These are phyloP conservation scores for Drosophila sucinea DNA, from an alignment of 1,140 invertebrate genomes.

Conservation along the genomic window DNA sequence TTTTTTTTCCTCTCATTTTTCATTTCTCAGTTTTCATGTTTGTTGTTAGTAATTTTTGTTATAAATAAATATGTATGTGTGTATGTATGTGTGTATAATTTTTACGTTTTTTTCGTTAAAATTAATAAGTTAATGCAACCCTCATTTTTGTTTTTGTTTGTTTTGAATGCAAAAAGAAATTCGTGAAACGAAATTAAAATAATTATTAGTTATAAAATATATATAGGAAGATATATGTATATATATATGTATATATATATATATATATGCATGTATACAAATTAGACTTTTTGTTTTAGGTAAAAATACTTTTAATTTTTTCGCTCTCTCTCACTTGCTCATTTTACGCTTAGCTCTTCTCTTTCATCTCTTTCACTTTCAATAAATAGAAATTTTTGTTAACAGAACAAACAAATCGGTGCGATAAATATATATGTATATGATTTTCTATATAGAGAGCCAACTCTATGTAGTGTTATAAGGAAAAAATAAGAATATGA, in stretches of 20 bases:
- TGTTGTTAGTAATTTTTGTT: conserved; percentile 48
- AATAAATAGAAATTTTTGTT: conserved; percentile 65
- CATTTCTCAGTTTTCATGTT: conserved; percentile 2
- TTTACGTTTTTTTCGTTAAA: conserved; percentile 40
- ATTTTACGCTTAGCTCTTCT: conserved; percentile 27
- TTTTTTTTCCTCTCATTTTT: conserved; percentile 12
- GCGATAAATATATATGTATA: conserved; percentile 3
- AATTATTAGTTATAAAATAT: conserved; percentile 36
- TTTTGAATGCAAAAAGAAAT: conserved; percentile 64
- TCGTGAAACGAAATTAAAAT: conserved; percentile 59
- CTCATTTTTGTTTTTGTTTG: conserved; percentile 1
- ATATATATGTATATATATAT: conserved; percentile 41
- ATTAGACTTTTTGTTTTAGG: conserved; percentile 59
- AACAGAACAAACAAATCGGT: conserved; percentile 8
- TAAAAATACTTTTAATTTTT: conserved; percentile 64
- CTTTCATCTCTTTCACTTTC: conserved; percentile 29
- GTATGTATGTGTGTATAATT: conserved; percentile 44
- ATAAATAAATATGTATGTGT: conserved; percentile 67
- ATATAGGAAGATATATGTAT: conserved; percentile 51
- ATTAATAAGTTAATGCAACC: conserved; percentile 77
- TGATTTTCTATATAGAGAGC: conserved; percentile 1
- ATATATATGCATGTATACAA: conserved; percentile 47
- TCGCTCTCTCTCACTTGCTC: conserved; percentile 24
- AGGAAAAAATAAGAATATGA: background rate
- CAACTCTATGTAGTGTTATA: background rate